These are phyloP conservation scores for Hyperopisus bebe DNA, from an alignment of 2,113 vertebrate species.

Conservation along the genomic window DNA sequence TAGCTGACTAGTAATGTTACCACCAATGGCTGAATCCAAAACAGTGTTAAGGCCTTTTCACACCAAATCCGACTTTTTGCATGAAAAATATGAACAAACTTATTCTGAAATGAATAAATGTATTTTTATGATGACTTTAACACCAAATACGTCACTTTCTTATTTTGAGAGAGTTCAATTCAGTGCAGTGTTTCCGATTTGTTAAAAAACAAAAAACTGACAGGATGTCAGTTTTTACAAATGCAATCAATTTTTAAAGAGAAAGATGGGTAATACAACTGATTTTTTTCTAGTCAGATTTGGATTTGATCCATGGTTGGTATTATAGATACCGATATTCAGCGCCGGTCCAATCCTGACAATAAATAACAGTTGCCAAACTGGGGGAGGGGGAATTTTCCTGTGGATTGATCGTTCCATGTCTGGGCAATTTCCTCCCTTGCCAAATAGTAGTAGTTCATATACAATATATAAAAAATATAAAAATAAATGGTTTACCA, in stretches of 20 bases:
- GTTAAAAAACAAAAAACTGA: not conserved
- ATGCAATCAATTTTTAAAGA: not conserved
- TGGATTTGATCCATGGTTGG: not conserved
- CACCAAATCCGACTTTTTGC: not conserved
- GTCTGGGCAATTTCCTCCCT: not conserved
- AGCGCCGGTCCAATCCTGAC: not conserved
- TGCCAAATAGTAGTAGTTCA: not conserved
- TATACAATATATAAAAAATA: not conserved
- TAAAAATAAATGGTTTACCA: not conserved
- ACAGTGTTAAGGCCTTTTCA: not conserved
- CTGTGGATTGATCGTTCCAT: not conserved
- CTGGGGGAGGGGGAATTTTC: not conserved
- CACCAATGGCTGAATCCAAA: not conserved
- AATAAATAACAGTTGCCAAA: not conserved
- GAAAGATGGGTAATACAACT: not conserved
- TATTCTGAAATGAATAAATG: not conserved
- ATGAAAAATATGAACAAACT: not conserved
- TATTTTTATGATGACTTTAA: not conserved
- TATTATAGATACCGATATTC: not conserved
- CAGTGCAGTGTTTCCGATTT: not conserved
- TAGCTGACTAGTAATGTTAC: not conserved
- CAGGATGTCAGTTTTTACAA: no score
- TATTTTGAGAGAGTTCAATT: not conserved
- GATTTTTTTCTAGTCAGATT: not conserved
- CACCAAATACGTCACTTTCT: not conserved